These are phyloP conservation scores for Hoplostethus atlanticus DNA, from an alignment of 2,797 vertebrate species.

Conservation along the genomic window DNA sequence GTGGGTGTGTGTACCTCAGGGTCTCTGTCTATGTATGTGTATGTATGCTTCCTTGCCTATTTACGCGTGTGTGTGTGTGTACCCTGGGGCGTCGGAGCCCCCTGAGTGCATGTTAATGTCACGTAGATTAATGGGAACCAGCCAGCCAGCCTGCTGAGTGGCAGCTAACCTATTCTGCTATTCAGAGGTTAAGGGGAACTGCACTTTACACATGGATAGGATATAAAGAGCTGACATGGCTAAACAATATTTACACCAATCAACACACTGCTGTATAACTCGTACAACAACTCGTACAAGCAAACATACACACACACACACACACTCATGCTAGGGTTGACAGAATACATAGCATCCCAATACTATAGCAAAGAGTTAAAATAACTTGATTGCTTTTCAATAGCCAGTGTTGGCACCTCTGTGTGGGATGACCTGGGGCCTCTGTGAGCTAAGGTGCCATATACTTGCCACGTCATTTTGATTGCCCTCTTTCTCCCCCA, in stretches of 20 bases:
- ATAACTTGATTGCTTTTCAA: conserved; percentile 8
- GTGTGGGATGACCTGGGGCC: conserved; percentile 7
- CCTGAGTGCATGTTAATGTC: conserved; percentile 74
- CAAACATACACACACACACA: not conserved
- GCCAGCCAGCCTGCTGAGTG: conserved; percentile 61
- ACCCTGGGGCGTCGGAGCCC: conserved; percentile 83
- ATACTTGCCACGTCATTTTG: conserved; percentile 43
- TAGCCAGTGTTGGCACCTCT: conserved; percentile 12
- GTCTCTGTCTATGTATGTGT: conserved; percentile 16
- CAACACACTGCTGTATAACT: not conserved
- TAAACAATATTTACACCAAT: conserved; percentile 14
- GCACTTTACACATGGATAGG: conserved; percentile 23
- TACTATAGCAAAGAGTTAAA: no score
- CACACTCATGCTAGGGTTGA: not conserved
- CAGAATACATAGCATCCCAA: not conserved
- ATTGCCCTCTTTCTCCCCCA: conserved; percentile 35
- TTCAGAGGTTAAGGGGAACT: conserved; percentile 62
- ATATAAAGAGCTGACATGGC: conserved; percentile 20
- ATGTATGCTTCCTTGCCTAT: conserved; percentile 3
- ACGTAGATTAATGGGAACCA: conserved; percentile 71
- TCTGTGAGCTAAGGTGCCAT: conserved; percentile 14
- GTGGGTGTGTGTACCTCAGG: conserved; percentile 45
- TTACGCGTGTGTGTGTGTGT: conserved; percentile 4
- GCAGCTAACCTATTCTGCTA: conserved; percentile 84
- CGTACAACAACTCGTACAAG: no score